Conservation (phyloP, 1,140 invertebrate species). For the Mercenaria mercenaria region DNA sequence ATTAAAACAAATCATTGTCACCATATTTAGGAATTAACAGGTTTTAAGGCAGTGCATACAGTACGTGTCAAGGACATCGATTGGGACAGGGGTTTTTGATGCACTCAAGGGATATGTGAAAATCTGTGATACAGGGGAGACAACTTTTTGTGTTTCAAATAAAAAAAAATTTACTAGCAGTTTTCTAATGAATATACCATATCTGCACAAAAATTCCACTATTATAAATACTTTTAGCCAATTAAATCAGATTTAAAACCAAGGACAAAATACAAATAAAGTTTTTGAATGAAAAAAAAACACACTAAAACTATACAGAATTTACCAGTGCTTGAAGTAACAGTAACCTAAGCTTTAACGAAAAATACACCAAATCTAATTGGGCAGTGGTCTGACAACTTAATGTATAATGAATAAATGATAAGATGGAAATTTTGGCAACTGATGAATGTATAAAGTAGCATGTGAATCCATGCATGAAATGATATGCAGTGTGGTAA, state of each 20-base stretch:
- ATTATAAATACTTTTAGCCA: neutral
- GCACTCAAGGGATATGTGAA: neutral
- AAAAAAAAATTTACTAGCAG: neutral
- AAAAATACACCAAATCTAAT: neutral
- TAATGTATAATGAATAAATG: no score
- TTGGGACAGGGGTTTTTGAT: neutral
- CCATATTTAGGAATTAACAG: slow-evolving; percentile 1
- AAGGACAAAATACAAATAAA: no score
- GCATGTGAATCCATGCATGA: no score
- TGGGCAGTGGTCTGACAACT: slow-evolving; percentile 2
- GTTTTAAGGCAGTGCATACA: neutral
- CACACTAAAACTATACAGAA: neutral
- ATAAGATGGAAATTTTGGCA: no score
- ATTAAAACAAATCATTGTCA: neutral
- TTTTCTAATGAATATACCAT: slow-evolving; percentile 1
- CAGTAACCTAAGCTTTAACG: no score
- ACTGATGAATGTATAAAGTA: no score
- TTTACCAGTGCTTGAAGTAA: neutral
- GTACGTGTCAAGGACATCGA: neutral
- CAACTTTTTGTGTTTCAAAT: neutral
- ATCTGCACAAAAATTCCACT: neutral
- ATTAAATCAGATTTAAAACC: neutral
- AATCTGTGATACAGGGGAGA: neutral
- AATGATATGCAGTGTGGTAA: no score
- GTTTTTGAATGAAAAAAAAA: slow-evolving; percentile 12